Evolutionary conservation across 2,113 vertebrate species (phyloP), one percentile per base, ranked within the genome.

Genomic region (Oncorhynchus nerka): DNA sequence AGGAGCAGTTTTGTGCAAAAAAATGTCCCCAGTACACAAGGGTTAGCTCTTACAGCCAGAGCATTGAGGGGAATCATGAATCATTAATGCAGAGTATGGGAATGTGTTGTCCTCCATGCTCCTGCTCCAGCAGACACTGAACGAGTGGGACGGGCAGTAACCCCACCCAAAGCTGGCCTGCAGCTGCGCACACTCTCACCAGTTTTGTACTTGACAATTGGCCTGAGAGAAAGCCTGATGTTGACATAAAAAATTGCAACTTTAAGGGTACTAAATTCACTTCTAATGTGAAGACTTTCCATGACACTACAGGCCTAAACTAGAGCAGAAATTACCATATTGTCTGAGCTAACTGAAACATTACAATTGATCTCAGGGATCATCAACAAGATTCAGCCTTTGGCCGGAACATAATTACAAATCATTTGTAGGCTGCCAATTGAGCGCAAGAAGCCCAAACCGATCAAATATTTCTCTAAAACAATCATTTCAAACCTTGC

Each of bases 131-230:
- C 61, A 68, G 11, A 59, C 15, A 79, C 34, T 39, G 34, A 39
- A 39, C 67, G 55, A 79, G 70, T 68, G n/a, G 71, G n/a, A 79
- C 5, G 62, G 55, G 61, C 51, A 74, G 61, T 45, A 19, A 76
- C 45, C 12, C 15, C 59, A 74, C 71, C 66, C 74, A 76, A 72
- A 73, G 70, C 75, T 73, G 39, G 61, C 61, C 71, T 71, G 70
- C 45, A 71, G 20, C n/a, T 48, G 72, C 28, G 51, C 73, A 80
- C 66, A 4, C 64, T 22, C 64, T 12, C 70, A 7, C 70, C 12
- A 39, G 34, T 13, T 22, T 4, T 28, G 59, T 7, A 19, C 16
- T 61, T 61, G 20, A 66, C 24, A 26, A 66, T 26, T 30, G 59
- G 59, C 59, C 64, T 66, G 22, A 8, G 7, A 24, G 26, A 66